Base-by-base conservation (phyloP, 2,797 vertebrate species). In the Vultur gryphus region DNA sequence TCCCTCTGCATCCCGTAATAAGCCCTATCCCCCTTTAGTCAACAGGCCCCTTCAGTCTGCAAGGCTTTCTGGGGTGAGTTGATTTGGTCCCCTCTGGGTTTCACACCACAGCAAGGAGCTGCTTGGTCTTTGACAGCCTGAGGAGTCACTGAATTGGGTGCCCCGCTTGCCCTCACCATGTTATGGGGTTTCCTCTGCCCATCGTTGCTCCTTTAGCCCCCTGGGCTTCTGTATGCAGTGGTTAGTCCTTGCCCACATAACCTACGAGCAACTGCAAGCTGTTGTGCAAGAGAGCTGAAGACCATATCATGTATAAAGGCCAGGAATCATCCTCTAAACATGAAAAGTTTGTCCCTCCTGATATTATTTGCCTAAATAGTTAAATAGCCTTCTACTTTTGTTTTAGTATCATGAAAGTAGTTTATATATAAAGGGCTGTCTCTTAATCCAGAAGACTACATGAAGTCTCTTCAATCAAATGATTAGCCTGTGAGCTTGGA, bases 161-260 rank as follows among this genome's bases (percentile, higher is more conserved):
- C 10, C 15, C 15, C 0, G 0, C 21, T 46, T 82, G 9, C 7
- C n/a, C 10, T 78, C 48, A 57, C 20, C 25, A 12, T 6, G 3
- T 41, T 67, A 57, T 0, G 0, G 29, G 25, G 2, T 2, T 52
- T 66, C 11, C 48, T 78, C n/a, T 67, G 12, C 26, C 49, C 10
- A 9, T 19, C 14, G 8, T 13, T 55, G 33, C 35, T 46, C 33
- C 37, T 62, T 66, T 44, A n/a, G 8, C 12, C 10, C 41, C 43
- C 6, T 7, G 4, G 2, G 11, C 5, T 66, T 71, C 33, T 43
- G 24, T 29, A 6, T 19, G 16, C 14, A 35, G 24, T 25, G 43
- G 16, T 69, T 59, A 58, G 26, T 43, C 28, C 20, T 67, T 58
- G 28, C 8, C 11, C 26, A 41, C 1, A 3, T 28, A 62, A 75